Conservation (phyloP, 2,797 vertebrate genomes). For the Eleutherodactylus coqui region DNA sequence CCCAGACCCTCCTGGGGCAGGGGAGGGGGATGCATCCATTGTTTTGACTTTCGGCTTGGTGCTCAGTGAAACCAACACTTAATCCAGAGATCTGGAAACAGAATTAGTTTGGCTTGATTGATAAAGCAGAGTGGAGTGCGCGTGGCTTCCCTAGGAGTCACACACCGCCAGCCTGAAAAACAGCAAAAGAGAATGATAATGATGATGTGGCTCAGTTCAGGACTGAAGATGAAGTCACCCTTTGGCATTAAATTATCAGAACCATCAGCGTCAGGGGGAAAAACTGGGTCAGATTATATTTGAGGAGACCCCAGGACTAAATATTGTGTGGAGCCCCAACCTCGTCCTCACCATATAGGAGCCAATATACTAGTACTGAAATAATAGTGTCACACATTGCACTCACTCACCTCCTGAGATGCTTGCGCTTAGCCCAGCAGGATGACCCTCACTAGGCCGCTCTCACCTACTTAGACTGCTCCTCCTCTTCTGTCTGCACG, state of each 20-base stretch:
- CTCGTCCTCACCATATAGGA: not conserved
- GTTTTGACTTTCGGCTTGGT: not conserved
- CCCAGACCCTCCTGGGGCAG: conserved; percentile 53
- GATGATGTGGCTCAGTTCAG: not conserved
- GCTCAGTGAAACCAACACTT: conserved; percentile 7
- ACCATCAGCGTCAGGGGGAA: not conserved
- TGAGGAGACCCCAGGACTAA: not conserved
- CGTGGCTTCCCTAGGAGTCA: not conserved
- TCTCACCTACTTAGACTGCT: not conserved
- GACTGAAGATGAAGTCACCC: not conserved
- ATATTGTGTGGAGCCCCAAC: not conserved
- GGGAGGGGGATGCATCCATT: not conserved
- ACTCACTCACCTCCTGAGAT: not conserved
- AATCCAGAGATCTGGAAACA: conserved; percentile 40
- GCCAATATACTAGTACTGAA: not conserved
- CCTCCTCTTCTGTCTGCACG: too few relatives aligned
- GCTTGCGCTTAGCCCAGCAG: too few relatives aligned
- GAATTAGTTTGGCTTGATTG: conserved; percentile 32
- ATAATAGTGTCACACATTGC: not conserved
- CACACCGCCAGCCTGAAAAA: not conserved
- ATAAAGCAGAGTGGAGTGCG: conserved; percentile 25
- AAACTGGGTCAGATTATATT: not conserved
- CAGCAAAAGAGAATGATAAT: not conserved
- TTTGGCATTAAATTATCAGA: not conserved
- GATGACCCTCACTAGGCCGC: too few relatives aligned